These are phyloP conservation scores for Lepilemur ruficaudatus DNA, from an alignment of 2,797 vertebrate species.

Conservation along the genomic window DNA sequence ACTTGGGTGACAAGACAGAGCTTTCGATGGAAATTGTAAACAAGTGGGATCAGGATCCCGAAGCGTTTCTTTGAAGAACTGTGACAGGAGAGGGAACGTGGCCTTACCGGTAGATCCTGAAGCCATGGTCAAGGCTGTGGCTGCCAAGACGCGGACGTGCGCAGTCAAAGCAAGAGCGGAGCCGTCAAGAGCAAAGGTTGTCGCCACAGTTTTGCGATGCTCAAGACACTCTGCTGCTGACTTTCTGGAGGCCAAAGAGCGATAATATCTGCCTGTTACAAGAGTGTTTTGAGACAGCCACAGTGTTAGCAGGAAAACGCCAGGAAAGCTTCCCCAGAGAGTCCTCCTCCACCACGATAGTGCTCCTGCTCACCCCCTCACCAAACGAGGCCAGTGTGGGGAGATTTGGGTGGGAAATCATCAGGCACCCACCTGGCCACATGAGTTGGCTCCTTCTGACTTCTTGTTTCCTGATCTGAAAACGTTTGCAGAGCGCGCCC, in stretches of 20 bases:
- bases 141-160: neutral
- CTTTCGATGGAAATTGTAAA: neutral
- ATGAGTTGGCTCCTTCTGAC: neutral
- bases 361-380: too few species aligned
- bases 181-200: neutral
- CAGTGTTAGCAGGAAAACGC: neutral
- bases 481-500: neutral
- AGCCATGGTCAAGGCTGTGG: too few species aligned
- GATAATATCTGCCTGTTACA: neutral
- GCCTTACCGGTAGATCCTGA: neutral
- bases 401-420: neutral
- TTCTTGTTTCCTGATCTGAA: neutral
- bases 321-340: neutral
- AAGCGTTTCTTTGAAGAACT: rapidly evolving
- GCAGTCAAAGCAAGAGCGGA: neutral
- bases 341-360: neutral
- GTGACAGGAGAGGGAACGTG: neutral
- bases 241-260: neutral
- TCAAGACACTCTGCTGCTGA: neutral
- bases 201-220: neutral
- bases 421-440: neutral
- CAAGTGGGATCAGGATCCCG: too few species aligned
- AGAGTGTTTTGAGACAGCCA: neutral
- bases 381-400: neutral
- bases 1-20: neutral